phyloP scores from a whole-genome alignment of 1,140 invertebrate genomes.

The Drosophila littoralis region DNA sequence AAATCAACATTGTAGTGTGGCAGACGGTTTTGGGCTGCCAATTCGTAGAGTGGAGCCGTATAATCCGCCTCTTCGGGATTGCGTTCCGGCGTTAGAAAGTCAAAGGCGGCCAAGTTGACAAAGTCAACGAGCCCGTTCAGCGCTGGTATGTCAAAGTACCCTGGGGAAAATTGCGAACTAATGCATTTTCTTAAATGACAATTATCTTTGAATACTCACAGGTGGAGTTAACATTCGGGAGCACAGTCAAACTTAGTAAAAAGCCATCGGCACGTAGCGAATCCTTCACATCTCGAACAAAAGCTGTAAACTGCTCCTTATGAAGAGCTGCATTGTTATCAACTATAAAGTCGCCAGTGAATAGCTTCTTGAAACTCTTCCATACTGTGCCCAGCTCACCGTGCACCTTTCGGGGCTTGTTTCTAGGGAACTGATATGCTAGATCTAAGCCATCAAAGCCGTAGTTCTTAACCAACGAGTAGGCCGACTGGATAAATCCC shows the following conservation, averaged over 20 bases:
- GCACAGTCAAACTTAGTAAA: conserved; percentile 88
- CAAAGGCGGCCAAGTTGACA: conserved; percentile 91
- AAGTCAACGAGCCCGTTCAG: conserved; percentile 91
- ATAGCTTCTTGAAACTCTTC: conserved; percentile 90
- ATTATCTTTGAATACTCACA: conserved; percentile 85
- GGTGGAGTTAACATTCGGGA: conserved; percentile 91
- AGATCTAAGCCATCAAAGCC: conserved; percentile 94
- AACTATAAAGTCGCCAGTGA: conserved; percentile 88
- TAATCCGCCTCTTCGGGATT: conserved; percentile 91
- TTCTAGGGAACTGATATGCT: conserved; percentile 92
- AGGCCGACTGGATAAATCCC: conserved; percentile 90
- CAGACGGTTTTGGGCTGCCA: conserved; percentile 86
- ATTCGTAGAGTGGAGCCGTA: conserved; percentile 88
- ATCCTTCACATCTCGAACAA: conserved; percentile 90
- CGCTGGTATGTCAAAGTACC: conserved; percentile 91
- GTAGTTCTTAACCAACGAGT: conserved; percentile 88
- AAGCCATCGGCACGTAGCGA: conserved; percentile 87
- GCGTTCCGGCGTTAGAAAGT: conserved; percentile 90
- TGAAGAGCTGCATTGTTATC: conserved; percentile 91
- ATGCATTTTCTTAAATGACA: neutral
- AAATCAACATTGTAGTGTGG: conserved; percentile 88
- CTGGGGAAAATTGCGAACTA: conserved; percentile 80
- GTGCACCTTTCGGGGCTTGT: conserved; percentile 90
- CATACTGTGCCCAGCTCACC: conserved; percentile 87
- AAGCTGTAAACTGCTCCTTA: conserved; percentile 89